Percentiles rank a stretch among this genome's conserved stretches.
Conservation (phyloP, 1,140 invertebrate genomes). For the Mylabris phalerata region DNA sequence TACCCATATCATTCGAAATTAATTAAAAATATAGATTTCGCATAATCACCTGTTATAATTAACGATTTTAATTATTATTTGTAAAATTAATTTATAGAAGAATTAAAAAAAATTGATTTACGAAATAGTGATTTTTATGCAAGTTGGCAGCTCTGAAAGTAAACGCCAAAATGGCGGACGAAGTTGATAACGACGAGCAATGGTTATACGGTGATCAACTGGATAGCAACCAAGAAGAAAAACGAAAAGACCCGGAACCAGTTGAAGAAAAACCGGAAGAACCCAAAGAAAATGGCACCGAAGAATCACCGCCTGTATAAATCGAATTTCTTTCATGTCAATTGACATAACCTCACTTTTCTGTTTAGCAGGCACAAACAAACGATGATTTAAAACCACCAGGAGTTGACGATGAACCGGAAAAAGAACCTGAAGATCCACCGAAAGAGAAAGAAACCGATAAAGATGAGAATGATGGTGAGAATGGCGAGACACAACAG, state of each 20-base stretch:
- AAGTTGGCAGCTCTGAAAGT: background rate
- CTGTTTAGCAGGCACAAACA: constrained; percentile 8
- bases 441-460: constrained; percentile 20
- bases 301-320: constrained; percentile 10
- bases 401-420: constrained; percentile 24
- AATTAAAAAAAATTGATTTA: too few relatives aligned
- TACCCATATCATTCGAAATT: too few relatives aligned
- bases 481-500: constrained; percentile 45
- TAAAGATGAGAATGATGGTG: constrained; percentile 39
- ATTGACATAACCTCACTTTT: constrained; percentile 14
- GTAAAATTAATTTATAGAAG: too few relatives aligned
- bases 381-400: constrained; percentile 27
- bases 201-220: constrained; percentile 57
- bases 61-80: too few relatives aligned
- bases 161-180: constrained; percentile 47
- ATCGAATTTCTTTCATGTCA: background rate
- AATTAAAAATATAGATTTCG: too few relatives aligned
- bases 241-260: constrained; percentile 2
- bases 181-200: constrained; percentile 54
- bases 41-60: too few relatives aligned
- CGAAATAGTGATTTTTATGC: too few relatives aligned
- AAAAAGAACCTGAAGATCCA: constrained; percentile 17
- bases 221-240: constrained; percentile 29
- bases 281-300: constrained; percentile 8
- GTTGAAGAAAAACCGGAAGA: constrained; percentile 14